phyloP scores from a whole-genome alignment of 1,140 invertebrate genomes.

The Bombus ignitus region DNA sequence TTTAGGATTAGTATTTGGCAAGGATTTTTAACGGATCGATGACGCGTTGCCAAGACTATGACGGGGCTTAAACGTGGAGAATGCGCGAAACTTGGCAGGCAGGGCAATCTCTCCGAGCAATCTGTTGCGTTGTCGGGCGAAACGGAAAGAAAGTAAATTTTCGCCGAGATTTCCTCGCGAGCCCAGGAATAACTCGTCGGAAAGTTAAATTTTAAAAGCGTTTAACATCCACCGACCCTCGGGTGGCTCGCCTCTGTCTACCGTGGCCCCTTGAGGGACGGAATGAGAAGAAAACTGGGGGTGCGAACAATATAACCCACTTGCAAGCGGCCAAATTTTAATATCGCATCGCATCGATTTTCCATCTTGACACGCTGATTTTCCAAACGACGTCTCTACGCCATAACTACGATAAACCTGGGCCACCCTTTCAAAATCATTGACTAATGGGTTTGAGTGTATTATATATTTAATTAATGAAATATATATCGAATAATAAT shows the following conservation, averaged over 20 bases:
- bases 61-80: slow-evolving; percentile 4
- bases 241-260: slow-evolving; percentile 36
- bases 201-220: slow-evolving; percentile 70
- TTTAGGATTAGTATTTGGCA: not conserved
- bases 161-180: slow-evolving; percentile 49
- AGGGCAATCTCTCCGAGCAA: slow-evolving; percentile 34
- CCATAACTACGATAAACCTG: not conserved
- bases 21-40: not conserved
- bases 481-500: too few species aligned
- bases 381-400: not conserved
- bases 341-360: slow-evolving; percentile 68
- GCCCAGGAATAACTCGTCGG: slow-evolving; percentile 49
- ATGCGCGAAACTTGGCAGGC: not conserved
- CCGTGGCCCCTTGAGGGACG: not conserved
- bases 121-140: slow-evolving; percentile 39
- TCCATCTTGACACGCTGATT: slow-evolving; percentile 51
- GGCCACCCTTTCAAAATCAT: not conserved
- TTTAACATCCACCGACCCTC: slow-evolving; percentile 61
- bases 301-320: slow-evolving; percentile 59
- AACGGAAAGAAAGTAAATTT: slow-evolving; percentile 58
- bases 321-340: slow-evolving; percentile 68
- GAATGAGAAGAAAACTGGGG: not conserved
- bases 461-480: too few species aligned
- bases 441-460: not conserved
- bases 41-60: too few species aligned